A percentile compares a stretch with the other conserved stretches of the same genome.
phyloP scores from a whole-genome alignment of 2,888 invertebrate genomes.

The Abscondita cerata region DNA sequence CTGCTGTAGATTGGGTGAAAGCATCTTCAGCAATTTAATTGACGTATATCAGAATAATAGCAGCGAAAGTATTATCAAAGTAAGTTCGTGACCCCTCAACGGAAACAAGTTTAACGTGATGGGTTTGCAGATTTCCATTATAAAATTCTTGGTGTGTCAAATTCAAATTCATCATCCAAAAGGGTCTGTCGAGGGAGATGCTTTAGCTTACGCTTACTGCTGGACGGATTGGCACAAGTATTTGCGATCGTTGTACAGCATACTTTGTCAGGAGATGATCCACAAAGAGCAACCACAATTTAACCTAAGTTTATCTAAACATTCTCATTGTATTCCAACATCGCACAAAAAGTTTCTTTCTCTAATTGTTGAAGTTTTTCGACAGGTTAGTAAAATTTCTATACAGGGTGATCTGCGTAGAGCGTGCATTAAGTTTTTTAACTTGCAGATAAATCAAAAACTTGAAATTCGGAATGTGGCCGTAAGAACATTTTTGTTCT shows the following conservation, averaged over 20 bases:
- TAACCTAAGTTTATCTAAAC: slow-evolving; percentile 25
- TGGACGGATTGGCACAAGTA: slow-evolving; percentile 58
- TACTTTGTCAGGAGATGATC: slow-evolving; percentile 51
- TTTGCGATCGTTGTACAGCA: slow-evolving; percentile 54
- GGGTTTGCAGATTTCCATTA: slow-evolving; percentile 52
- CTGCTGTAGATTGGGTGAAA: slow-evolving; percentile 56
- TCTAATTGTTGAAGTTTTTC: slow-evolving; percentile 54
- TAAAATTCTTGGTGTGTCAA: slow-evolving; percentile 62
- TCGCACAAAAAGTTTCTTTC: slow-evolving; percentile 44
- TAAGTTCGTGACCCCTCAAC: slow-evolving; percentile 42
- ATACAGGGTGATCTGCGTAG: too few relatives aligned
- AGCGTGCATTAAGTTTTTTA: too few relatives aligned
- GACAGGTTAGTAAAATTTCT: slow-evolving; percentile 48
- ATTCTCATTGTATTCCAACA: slow-evolving; percentile 23
- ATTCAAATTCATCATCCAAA: slow-evolving; percentile 62
- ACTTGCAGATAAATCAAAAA: too few relatives aligned
- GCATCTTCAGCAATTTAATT: slow-evolving; percentile 44
- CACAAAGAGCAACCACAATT: slow-evolving; percentile 22
- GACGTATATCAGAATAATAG: slow-evolving; percentile 45
- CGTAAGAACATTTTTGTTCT: too few relatives aligned
- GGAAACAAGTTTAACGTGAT: too few relatives aligned
- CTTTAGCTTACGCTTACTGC: slow-evolving; percentile 55
- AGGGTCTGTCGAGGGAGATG: slow-evolving; percentile 52
- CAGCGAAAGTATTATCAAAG: slow-evolving; percentile 40
- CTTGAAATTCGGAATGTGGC: too few relatives aligned